Conservation (phyloP, 2,113 vertebrate genomes). For the Fregetta grallaria region DNA sequence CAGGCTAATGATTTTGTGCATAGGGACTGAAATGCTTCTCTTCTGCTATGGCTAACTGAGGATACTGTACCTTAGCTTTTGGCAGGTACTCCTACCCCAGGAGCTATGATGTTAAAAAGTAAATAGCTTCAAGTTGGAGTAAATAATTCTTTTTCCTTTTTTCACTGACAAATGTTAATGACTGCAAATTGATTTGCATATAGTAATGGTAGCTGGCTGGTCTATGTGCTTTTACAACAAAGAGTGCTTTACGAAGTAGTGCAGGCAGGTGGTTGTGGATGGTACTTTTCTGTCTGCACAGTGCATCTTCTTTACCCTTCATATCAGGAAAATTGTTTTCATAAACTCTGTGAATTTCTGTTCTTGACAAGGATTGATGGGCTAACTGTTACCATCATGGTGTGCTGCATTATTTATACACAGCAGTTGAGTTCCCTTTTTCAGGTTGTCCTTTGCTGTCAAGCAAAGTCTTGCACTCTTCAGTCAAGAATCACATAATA, state of each 20-base stretch:
- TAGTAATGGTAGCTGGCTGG: background rate
- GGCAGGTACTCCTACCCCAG: background rate
- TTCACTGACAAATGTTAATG: fast-evolving
- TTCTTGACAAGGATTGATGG: slow-evolving; percentile 44
- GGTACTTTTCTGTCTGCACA: background rate
- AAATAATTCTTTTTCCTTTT: background rate
- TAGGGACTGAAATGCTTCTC: background rate
- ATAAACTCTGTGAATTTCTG: slow-evolving; percentile 11
- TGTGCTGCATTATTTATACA: slow-evolving; percentile 52
- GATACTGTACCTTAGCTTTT: background rate
- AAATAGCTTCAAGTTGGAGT: background rate
- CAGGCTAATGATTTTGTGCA: background rate
- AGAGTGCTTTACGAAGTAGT: background rate
- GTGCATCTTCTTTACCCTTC: background rate
- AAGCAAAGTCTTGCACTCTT: background rate
- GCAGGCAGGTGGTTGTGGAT: background rate
- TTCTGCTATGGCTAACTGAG: background rate
- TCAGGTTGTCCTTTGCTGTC: slow-evolving; percentile 50
- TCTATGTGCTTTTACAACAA: background rate
- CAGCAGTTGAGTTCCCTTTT: background rate
- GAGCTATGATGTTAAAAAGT: background rate
- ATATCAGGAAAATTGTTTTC: background rate
- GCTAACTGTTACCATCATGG: background rate
- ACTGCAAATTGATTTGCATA: background rate
- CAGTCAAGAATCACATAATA: background rate